These are phyloP conservation scores for Rousettus leschenaultii DNA, from an alignment of 2,113 vertebrate species.

Conservation along the genomic window DNA sequence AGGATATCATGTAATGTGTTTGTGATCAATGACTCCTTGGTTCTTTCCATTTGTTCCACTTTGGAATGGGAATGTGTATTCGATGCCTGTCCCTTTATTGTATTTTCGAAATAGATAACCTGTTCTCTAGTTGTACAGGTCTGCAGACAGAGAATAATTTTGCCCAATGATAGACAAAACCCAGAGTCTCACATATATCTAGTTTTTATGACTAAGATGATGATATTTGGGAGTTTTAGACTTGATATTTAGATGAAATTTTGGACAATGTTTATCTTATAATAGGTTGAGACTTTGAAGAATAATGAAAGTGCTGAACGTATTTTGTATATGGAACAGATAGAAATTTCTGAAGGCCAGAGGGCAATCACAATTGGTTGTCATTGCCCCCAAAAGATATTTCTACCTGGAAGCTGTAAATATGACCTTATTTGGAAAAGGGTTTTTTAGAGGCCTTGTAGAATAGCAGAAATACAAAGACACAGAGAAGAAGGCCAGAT, in stretches of 20 bases:
- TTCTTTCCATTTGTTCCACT: not conserved
- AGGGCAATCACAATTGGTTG: not conserved
- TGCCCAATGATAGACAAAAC: not conserved
- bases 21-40: not conserved
- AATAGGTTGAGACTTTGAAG: not conserved
- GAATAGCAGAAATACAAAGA: not conserved
- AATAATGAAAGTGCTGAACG: not conserved
- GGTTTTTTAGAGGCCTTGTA: not conserved
- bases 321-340: not conserved
- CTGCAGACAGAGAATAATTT: not conserved
- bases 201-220: not conserved
- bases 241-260: not conserved
- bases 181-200: not conserved
- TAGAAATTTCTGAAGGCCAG: not conserved
- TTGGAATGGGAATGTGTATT: not conserved
- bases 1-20: not conserved
- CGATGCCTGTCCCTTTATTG: not conserved
- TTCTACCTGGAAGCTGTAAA: not conserved
- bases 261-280: not conserved
- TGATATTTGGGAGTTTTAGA: not conserved
- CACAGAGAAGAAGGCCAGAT: not conserved
- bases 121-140: not conserved
- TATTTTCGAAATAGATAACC: not conserved
- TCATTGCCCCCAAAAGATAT: not conserved
- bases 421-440: not conserved